Conservation (phyloP, 2,113 vertebrate genomes). For the Cacatua alba region DNA sequence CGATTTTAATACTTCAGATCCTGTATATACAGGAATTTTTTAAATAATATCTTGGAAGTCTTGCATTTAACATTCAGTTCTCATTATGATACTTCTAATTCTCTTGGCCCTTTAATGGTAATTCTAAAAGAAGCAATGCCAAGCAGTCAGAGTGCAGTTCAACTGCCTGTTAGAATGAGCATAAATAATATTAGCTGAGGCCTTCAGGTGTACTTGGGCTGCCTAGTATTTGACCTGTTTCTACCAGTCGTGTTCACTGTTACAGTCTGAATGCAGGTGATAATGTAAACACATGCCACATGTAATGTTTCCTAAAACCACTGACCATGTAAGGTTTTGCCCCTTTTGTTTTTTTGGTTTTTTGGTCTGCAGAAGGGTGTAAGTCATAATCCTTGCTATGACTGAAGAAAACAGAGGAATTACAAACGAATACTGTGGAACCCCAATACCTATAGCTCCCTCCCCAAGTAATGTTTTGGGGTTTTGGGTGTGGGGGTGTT, state of each 20-base stretch:
- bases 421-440: not conserved
- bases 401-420: not conserved
- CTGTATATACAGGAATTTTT: not conserved
- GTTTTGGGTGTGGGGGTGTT: accelerated
- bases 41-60: not conserved
- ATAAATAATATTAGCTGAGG: not conserved
- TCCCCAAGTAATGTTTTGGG: not conserved
- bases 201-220: not conserved
- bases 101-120: not conserved
- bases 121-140: not conserved
- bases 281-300: no score
- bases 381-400: not conserved
- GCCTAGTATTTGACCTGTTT: not conserved
- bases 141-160: not conserved
- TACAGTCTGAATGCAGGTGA: accelerated
- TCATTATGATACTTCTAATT: not conserved
- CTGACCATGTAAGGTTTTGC: not conserved
- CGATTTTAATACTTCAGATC: constrained; percentile 49
- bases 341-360: not conserved
- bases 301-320: not conserved
- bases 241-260: not conserved
- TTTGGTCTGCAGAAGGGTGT: not conserved
- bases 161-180: accelerated
- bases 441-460: not conserved
- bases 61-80: not conserved